Conservation (phyloP, 2,888 invertebrate genomes). For the Acrocera orbiculus region DNA sequence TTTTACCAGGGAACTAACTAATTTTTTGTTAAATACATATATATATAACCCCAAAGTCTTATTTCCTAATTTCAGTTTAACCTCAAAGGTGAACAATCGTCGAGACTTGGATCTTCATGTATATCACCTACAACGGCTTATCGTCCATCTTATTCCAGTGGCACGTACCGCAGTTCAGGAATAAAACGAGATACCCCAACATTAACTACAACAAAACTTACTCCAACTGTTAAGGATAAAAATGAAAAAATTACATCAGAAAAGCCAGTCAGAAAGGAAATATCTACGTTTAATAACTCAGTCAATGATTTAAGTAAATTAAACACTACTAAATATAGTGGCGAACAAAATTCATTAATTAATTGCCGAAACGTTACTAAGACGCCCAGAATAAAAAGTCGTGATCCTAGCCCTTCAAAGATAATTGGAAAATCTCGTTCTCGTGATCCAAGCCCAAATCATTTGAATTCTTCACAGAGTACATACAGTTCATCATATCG, state of each 20-base stretch:
- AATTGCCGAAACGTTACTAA: conserved; percentile 24
- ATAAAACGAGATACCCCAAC: conserved; percentile 22
- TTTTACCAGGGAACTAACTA: no score
- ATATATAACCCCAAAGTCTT: no score
- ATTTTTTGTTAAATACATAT: not conserved
- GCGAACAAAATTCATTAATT: conserved; percentile 27
- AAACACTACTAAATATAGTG: conserved; percentile 3
- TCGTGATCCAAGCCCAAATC: conserved; percentile 33
- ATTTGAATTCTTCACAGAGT: conserved; percentile 9
- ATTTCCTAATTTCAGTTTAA: no score
- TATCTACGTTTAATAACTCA: conserved; percentile 15
- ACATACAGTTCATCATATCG: conserved; percentile 16
- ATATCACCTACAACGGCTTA: conserved; percentile 26
- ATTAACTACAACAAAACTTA: not conserved
- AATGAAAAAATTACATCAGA: not conserved
- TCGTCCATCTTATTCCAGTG: conserved; percentile 30
- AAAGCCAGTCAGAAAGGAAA: conserved; percentile 9
- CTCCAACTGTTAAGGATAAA: not conserved
- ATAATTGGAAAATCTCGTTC: conserved; percentile 25
- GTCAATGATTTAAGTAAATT: conserved; percentile 16
- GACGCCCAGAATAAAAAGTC: conserved; percentile 28
- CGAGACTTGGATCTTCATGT: conserved; percentile 25
- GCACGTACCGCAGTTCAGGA: conserved; percentile 23
- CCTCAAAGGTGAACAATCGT: conserved; percentile 7
- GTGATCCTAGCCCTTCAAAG: conserved; percentile 38